Evolutionary conservation across 2,113 vertebrate species (phyloP).

Genomic region (Lamprologus sp.): DNA sequence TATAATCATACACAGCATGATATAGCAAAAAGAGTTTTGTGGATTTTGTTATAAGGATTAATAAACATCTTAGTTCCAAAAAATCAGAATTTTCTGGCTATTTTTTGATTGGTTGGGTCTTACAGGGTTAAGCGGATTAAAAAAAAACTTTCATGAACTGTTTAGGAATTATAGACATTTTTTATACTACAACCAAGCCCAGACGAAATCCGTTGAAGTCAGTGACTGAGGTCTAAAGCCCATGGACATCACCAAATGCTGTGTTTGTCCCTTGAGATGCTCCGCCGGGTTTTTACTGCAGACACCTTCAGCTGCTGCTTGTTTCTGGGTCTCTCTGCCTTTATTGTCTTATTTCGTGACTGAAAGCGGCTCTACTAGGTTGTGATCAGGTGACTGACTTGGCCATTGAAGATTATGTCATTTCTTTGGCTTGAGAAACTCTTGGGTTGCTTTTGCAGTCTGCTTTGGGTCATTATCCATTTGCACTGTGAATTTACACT

Average conservation of each 20-base stretch:
- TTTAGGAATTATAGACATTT: not conserved
- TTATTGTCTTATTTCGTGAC: not conserved
- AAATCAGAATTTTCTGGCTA: no score
- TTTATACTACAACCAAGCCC: not conserved
- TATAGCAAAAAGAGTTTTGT: not conserved
- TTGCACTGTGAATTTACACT: not conserved
- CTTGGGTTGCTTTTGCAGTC: not conserved
- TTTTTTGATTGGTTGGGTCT: not conserved
- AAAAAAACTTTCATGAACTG: not conserved
- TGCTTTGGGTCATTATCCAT: not conserved
- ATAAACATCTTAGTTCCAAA: no score
- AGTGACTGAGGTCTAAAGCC: not conserved
- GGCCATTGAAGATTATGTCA: not conserved
- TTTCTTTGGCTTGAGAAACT: not conserved
- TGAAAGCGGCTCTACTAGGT: not conserved
- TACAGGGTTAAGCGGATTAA: not conserved
- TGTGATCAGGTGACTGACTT: not conserved
- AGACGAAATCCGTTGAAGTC: accelerated
- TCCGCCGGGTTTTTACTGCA: not conserved
- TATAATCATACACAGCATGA: not conserved
- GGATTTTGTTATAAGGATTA: not conserved
- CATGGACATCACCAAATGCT: not conserved
- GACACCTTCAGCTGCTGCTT: not conserved
- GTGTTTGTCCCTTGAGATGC: not conserved
- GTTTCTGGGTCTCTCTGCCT: not conserved